Base-by-base conservation (phyloP, 2,888 invertebrate genomes). In the Argynnis bischoffii region DNA sequence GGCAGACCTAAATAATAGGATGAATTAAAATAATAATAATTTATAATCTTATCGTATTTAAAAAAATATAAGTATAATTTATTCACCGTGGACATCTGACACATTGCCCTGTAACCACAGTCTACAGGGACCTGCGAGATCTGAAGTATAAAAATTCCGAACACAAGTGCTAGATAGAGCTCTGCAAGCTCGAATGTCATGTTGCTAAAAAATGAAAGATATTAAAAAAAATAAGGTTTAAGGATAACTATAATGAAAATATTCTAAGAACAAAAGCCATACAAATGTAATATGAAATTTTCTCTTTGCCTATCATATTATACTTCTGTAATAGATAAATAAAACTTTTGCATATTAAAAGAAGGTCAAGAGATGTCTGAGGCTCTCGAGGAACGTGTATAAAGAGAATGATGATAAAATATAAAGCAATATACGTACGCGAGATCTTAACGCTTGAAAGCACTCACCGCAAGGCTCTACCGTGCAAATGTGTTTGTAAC, bases 101-200 rank as follows among this genome's bases (percentile, higher is more conserved):
- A 82, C 51, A 64, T 87, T 86, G 5, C 84, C 77, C 67, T 87
- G 83, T 48, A 87, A 67, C 92, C 91, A 92, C 21, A 92, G 78
- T 63, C 90, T 75, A 69, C 92, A 92, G 1, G 90, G 87, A 1
- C 92, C 90, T 0, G 86, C 87, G 0, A 76, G 73, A n/a, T 90
- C 86, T 6, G 77, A 76, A 0, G 81, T 76, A 69, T 91, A 92
- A 67, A 88, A 87, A 66, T 84, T 86, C 67, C 77, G 83, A 6
- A 90, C 87, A 64, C 92, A 92, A 54, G 80, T 79, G 65, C 79
- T 79, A 3, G 89, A 83, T n/a, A 91, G 69, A 1, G 71, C 70
- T 1, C 84, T 83, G 74, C 92, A 92, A 0, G 88, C 82, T 14
- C 71, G 61, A 5, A 72, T 35, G 26, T 77, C 74, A 48, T 69